Conservation (phyloP, 2,113 vertebrate species). For the Phalacrocorax carbo region DNA sequence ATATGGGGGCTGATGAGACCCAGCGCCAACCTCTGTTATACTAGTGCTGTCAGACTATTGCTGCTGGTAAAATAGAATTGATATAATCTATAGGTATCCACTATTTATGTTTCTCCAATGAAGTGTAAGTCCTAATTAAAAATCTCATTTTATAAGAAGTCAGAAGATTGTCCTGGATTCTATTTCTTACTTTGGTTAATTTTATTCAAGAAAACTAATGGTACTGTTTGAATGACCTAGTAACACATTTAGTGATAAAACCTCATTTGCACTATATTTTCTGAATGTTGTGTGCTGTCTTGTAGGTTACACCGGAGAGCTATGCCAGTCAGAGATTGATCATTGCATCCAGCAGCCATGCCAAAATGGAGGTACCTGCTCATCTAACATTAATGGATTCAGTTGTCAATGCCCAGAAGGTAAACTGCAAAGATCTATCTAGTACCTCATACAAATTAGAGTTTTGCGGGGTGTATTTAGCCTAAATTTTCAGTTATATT, state of each 20-base stretch:
- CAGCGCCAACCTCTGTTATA: background rate
- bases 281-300: background rate
- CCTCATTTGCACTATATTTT: background rate
- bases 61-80: background rate
- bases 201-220: background rate
- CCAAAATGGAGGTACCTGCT: slow-evolving; percentile 89
- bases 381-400: slow-evolving; percentile 82
- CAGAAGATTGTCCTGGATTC: background rate
- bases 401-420: slow-evolving; percentile 91
- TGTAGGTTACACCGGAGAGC: slow-evolving; percentile 84
- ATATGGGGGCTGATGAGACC: background rate
- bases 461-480: background rate
- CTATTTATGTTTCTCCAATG: background rate
- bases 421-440: slow-evolving; percentile 42
- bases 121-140: background rate
- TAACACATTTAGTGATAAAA: background rate
- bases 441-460: background rate
- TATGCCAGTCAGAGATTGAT: slow-evolving; percentile 89
- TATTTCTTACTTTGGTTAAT: background rate
- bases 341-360: slow-evolving; percentile 89
- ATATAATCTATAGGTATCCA: background rate
- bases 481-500: background rate
- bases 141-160: background rate
- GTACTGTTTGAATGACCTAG: background rate
- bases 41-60: background rate